These are phyloP conservation scores for Avahi laniger DNA, from an alignment of 2,797 vertebrate species.

Conservation along the genomic window DNA sequence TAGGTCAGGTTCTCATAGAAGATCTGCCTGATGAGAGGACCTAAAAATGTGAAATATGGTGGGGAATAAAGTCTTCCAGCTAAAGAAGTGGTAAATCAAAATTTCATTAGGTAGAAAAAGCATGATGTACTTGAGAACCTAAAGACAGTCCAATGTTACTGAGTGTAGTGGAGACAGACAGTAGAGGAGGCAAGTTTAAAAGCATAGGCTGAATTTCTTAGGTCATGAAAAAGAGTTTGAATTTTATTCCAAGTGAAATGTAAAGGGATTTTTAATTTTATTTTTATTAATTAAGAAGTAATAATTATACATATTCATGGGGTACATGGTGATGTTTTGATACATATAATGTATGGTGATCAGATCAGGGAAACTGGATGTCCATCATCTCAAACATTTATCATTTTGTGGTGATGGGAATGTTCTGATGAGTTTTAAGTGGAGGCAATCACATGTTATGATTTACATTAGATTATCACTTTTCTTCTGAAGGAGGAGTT, in stretches of 20 bases:
- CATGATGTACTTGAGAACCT: not conserved
- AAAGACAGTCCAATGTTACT: not conserved
- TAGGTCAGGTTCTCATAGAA: not conserved
- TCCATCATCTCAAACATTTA: no score
- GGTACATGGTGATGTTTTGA: no score
- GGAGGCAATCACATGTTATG: not conserved
- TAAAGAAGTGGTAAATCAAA: not conserved
- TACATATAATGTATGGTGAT: no score
- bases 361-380: no score
- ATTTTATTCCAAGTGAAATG: not conserved
- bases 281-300: not conserved
- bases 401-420: no score
- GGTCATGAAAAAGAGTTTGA: not conserved
- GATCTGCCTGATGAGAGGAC: not conserved
- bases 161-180: no score
- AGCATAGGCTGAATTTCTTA: not conserved
- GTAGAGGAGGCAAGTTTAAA: not conserved
- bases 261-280: not conserved
- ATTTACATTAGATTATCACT: not conserved
- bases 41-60: not conserved
- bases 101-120: not conserved
- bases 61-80: no score
- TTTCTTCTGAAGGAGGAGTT: not conserved
- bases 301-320: no score
- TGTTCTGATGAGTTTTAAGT: not conserved